Evolutionary conservation across 1,140 invertebrate species (phyloP), one percentile per base, ranked within the genome.

Genomic region (Coptotermes formosanus): DNA sequence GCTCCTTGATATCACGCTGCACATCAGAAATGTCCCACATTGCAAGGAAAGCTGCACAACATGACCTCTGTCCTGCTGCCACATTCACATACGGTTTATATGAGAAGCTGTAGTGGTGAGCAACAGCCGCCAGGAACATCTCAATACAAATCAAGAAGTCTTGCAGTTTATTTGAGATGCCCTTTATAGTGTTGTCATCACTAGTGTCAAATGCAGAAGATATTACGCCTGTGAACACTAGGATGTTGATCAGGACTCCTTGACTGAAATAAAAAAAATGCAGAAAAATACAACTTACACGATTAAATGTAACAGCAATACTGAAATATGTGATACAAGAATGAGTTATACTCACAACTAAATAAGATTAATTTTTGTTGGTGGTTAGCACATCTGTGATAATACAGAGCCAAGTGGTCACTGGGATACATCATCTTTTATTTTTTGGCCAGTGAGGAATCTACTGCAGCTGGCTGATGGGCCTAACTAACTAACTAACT

Each of bases 21-120:
- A 99, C 97, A 91, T 99, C 98, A 0, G 97, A 97, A 14, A 99
- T 94, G 91, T 99, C 97, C 95, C 97, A 97, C 96, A 99, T 98
- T 25, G 96, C 95, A 86, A 93, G 91, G 87, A 93, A 94, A 16
- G 94, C 94, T 82, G 93, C 92, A 90, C 94, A 94, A 90, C 93
- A 93, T 11, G 92, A 91, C 81, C 93, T 91, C 85, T 91, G 88
- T 86, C 84, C 81, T 89, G 90, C 88, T 90, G 91, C 84, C 92
- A 90, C 82, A 91, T 85, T 92, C 32, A 96, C 92, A 90, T 96
- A 99, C 21, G 97, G 96, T 90, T 96, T 95, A 90, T 98, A 96
- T 44, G 97, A 97, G 90, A 99, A 99, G 87, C 97, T 97, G 91
- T 97, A 99, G 90, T 98, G 97, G 92, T 99, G 98, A 7, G 97